Evolutionary conservation across 2,113 vertebrate genomes (phyloP).

Genomic region (Microtus ochrogaster): DNA sequence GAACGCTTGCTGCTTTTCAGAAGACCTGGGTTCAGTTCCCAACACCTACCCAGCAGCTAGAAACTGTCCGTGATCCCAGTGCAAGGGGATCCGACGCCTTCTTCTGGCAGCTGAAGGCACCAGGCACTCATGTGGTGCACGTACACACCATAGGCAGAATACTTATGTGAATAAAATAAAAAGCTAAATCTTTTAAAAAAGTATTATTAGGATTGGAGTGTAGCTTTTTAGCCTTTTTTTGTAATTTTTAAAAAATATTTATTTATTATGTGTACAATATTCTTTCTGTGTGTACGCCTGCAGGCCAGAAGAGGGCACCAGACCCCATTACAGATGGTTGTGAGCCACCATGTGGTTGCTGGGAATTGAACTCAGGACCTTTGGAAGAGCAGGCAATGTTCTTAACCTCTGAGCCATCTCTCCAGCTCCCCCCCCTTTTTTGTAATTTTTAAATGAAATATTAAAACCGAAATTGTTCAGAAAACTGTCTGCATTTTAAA

Average conservation of each 20-base stretch:
- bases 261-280: too few species aligned
- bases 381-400: too few species aligned
- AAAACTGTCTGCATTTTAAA: constrained; percentile 7
- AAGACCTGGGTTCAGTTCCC: neutral
- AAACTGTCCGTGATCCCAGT: neutral
- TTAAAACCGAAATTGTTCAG: constrained; percentile 24
- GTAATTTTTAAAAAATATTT: neutral
- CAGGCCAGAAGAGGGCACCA: too few species aligned
- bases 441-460: constrained; percentile 8
- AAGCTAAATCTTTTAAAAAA: neutral
- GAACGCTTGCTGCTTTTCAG: neutral
- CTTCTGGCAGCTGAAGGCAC: neutral
- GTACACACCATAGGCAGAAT: neutral
- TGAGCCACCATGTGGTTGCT: too few species aligned
- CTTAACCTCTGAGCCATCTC: too few species aligned
- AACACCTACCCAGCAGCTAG: neutral
- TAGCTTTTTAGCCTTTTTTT: neutral
- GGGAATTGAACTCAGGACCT: too few species aligned
- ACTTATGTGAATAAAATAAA: neutral
- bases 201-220: neutral
- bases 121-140: neutral
- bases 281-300: too few species aligned
- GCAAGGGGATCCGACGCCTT: neutral
- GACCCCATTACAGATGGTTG: too few species aligned
- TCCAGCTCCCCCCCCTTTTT: too few species aligned